Percentiles rank a stretch among this genome's conserved stretches.
These are phyloP conservation scores for Monochamus saltuarius DNA, from an alignment of 1,140 invertebrate species.

Conservation along the genomic window DNA sequence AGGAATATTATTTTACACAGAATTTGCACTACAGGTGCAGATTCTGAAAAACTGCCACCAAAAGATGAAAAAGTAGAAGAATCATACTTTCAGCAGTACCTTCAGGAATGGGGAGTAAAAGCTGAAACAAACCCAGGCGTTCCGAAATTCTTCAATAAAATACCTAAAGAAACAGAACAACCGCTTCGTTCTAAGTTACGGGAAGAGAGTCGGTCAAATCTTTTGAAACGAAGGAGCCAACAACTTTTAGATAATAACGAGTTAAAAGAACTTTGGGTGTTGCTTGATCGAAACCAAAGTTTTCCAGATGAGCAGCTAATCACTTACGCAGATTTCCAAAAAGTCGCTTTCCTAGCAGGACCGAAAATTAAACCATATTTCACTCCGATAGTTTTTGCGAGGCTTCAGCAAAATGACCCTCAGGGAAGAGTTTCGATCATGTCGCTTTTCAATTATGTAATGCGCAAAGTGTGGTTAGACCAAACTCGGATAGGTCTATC, in stretches of 20 bases:
- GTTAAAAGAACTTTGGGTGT: constrained; percentile 79
- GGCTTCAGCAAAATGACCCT: constrained; percentile 79
- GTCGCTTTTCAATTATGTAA: constrained; percentile 92
- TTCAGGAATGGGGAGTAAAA: constrained; percentile 60
- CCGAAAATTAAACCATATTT: constrained; percentile 71
- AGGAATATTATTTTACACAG: background rate
- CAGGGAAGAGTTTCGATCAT: constrained; percentile 79
- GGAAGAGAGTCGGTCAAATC: constrained; percentile 82
- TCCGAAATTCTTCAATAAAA: constrained; percentile 78
- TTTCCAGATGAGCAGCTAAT: constrained; percentile 79
- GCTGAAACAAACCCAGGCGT: constrained; percentile 57
- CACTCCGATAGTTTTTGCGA: constrained; percentile 81
- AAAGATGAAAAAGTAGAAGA: constrained; percentile 54
- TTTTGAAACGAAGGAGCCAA: constrained; percentile 80
- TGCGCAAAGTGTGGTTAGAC: constrained; percentile 91
- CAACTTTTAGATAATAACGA: constrained; percentile 86
- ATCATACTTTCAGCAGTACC: constrained; percentile 58
- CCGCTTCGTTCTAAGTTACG: constrained; percentile 76
- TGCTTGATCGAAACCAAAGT: constrained; percentile 79
- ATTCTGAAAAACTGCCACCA: constrained; percentile 24
- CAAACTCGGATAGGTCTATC: constrained; percentile 92
- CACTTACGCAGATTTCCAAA: constrained; percentile 81
- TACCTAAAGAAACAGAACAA: constrained; percentile 72
- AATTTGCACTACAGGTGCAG: constrained; percentile 3
- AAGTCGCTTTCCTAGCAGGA: constrained; percentile 67